These are phyloP conservation scores for Amblyopsis rosae DNA, from an alignment of 2,113 vertebrate genomes.

Conservation along the genomic window DNA sequence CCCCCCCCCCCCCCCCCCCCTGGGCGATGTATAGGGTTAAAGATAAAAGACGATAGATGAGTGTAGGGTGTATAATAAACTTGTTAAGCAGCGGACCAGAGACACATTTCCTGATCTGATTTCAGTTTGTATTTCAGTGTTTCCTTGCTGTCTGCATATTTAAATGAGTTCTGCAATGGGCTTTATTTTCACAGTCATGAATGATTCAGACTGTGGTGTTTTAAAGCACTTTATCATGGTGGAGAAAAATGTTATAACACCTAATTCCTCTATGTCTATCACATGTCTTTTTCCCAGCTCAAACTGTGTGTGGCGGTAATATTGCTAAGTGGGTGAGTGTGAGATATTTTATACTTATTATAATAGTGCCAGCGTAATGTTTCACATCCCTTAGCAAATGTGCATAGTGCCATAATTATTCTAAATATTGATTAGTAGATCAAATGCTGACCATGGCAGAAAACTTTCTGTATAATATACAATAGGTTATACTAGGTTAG, in stretches of 20 bases:
- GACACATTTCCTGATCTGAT: neutral
- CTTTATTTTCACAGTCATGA: constrained; percentile 22
- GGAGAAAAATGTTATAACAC: no score
- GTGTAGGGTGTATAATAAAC: neutral
- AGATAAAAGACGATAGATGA: neutral
- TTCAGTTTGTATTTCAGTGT: neutral
- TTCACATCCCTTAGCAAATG: constrained; percentile 17
- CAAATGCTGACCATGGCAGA: neutral
- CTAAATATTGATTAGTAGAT: constrained; percentile 1
- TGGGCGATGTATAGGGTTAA: neutral
- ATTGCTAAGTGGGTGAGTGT: neutral
- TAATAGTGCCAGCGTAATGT: constrained; percentile 2
- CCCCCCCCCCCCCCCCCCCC: no score
- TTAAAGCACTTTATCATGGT: neutral
- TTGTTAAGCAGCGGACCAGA: neutral
- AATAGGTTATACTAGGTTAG: no score
- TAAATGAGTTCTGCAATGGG: constrained; percentile 1
- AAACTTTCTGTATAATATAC: neutral
- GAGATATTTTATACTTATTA: neutral
- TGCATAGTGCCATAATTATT: constrained; percentile 22
- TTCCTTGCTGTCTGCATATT: neutral
- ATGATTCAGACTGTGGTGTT: constrained; percentile 5
- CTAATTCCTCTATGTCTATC: neutral
- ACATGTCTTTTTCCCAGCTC: neutral
- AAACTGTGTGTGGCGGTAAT: neutral